Evolutionary conservation across 2,888 invertebrate species (phyloP), one percentile per base, ranked within the genome.

Genomic region (Ditula angustiorana): DNA sequence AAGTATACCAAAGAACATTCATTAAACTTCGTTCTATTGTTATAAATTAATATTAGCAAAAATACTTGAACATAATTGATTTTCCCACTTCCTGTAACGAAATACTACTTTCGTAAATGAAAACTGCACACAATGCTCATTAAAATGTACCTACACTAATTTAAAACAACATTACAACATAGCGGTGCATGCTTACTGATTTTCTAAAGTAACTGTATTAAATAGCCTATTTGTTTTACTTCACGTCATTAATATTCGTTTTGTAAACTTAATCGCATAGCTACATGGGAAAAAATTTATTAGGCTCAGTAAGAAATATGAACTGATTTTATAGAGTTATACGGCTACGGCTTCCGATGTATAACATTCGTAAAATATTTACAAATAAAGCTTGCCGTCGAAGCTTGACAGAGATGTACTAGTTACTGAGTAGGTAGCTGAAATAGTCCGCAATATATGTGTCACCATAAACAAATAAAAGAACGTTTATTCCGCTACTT

Each of bases 181-280:
- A 50, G 28, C 28, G 11, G 35, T 55, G 24, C 24, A 21, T 13
- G 13, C 16, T 37, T 37, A 21, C 35, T 33, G n/a, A n/a, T n/a
- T 21, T 16, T 19, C 19, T 47, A 13, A 11, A 47, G 2, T 55
- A 47, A 61, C 61, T 55, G 53, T 55, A 26, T 0, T 2, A 11
- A 55, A 55, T 10, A 28, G 13, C 21, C 46, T 47, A 53, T 61
- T 55, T 46, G 24, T 28, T 55, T 61, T 56, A 33, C 19, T 37
- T 28, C 11, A 47, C 21, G 19, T 56, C 46, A 62, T 61, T 50
- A n/a, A n/a, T n/a, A 41, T 16, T 62, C 57, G 44, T 63, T 57
- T 57, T 24, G 37, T 49, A 33, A 50, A 57, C 49, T 41, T 30
- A 56, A 62, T 50, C 49, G 37, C 56, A 10, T 33, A 16, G 28